Base-by-base conservation (phyloP, 2,888 invertebrate species). In the Imbricaverruca yamaguchii region DNA sequence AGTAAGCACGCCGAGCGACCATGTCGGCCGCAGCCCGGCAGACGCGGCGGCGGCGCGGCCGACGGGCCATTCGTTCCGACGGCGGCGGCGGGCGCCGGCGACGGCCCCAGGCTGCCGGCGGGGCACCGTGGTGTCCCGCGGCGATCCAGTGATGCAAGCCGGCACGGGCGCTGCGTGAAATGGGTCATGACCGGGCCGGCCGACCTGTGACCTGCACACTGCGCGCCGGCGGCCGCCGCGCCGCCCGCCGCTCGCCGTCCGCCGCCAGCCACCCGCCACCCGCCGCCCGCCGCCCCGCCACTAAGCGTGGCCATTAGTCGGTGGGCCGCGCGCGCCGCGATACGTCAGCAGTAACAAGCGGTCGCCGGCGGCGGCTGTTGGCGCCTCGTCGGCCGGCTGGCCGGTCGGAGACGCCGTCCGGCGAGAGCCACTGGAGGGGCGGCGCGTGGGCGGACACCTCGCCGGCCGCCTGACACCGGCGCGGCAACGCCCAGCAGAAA, bases 131-230 rank as follows among this genome's bases (percentile, higher is more conserved):
- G 65, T 8, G 23, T 23, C 23, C 23, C 23, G 23, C 23, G 23
- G 65, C 65, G 65, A 9, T 9, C 39, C 55, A 9, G 23, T 74
- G 74, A 74, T 74, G 74, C 74, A 74, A 74, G 74, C 53, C 39
- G 15, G 25, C 59, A n/a, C 69, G 69, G n/a, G 12, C n/a, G 69
- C 67, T 25, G 67, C 74, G 74, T 74, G 74, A 74, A 74, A 74
- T 74, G 74, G 74, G 74, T 74, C 74, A 74, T 74, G 74, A 74
- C 74, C 74, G 55, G 74, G 8, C 74, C 21, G 13, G 74, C 59
- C 55, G 74, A 74, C 74, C 74, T 55, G 74, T 74, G 74, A 74
- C 74, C 74, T 55, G 74, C 7, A n/a, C 21, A 55, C 25, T 15
- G 18, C 23, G 23, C 12, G 67, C 39, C 39, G 39, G 2, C 39